Conservation (phyloP, 1,140 invertebrate genomes). For the Drosophila malerkotliana region DNA sequence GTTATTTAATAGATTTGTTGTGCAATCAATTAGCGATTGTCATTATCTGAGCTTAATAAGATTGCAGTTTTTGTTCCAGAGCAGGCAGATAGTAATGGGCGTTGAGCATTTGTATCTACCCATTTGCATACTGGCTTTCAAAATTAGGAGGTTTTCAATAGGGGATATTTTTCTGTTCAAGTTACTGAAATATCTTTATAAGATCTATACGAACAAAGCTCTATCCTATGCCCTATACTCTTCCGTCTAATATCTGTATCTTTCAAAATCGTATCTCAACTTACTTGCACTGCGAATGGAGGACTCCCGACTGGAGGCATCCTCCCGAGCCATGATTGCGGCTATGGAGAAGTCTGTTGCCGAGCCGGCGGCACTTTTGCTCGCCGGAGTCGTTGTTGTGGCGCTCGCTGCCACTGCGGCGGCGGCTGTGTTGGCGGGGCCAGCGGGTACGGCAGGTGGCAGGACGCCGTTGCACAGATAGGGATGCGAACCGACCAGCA, state of each 20-base stretch:
- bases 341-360: conserved; percentile 97
- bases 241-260: neutral
- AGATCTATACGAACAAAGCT: too few species aligned
- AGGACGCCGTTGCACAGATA: conserved; percentile 80
- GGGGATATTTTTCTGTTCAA: too few species aligned
- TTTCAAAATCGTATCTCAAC: conserved; percentile 26
- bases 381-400: conserved; percentile 58
- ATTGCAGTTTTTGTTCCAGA: conserved; percentile 5
- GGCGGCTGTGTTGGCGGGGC: conserved; percentile 44
- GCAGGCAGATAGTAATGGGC: neutral
- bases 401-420: conserved; percentile 33
- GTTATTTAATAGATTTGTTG: conserved; percentile 51
- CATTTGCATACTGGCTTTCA: too few species aligned
- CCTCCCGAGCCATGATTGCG: conserved; percentile 93
- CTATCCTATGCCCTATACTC: neutral
- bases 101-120: neutral
- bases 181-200: neutral
- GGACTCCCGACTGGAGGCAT: conserved; percentile 86
- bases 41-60: conserved; percentile 11
- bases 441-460: conserved; percentile 26
- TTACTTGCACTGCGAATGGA: conserved; percentile 84
- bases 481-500: conserved; percentile 81
- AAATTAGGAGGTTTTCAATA: too few species aligned
- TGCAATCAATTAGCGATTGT: conserved; percentile 55
- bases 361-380: conserved; percentile 82